These are phyloP conservation scores for Cepaea hortensis DNA, from an alignment of 2,888 invertebrate species.

Conservation along the genomic window DNA sequence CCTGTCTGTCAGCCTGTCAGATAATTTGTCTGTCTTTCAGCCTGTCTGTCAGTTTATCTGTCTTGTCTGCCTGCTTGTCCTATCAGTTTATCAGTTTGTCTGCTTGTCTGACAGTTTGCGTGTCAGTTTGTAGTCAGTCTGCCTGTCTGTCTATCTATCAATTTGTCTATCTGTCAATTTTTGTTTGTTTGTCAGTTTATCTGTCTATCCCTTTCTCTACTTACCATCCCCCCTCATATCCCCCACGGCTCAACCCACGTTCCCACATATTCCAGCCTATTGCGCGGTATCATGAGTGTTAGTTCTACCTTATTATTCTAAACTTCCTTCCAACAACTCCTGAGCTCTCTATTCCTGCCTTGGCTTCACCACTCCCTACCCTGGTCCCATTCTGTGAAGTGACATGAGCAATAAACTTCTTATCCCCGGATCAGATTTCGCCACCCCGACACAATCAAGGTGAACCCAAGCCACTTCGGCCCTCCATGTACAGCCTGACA, in stretches of 20 bases:
- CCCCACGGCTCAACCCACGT: too few species aligned
- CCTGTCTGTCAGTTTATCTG: neutral
- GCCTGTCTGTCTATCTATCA: neutral
- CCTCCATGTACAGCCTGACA: neutral
- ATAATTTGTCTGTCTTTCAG: neutral
- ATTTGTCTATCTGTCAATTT: neutral
- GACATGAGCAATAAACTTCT: conserved; percentile 21
- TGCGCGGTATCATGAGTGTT: too few species aligned
- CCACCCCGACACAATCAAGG: conserved; percentile 21
- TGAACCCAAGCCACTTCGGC: conserved; percentile 1
- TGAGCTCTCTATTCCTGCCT: too few species aligned
- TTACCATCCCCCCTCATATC: neutral
- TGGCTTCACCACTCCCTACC: too few species aligned
- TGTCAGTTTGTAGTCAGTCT: neutral
- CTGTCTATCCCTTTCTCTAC: neutral
- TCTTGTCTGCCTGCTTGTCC: neutral
- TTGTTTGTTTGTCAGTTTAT: neutral
- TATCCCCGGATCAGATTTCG: conserved; percentile 19
- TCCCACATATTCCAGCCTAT: neutral
- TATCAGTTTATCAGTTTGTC: neutral
- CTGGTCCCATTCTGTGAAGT: neutral
- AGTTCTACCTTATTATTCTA: too few species aligned
- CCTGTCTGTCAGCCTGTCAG: neutral
- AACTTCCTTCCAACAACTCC: too few species aligned
- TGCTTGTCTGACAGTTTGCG: conserved; percentile 8